Evolutionary conservation across 2,113 vertebrate species (phyloP).

Genomic region (Corvus moneduloides): DNA sequence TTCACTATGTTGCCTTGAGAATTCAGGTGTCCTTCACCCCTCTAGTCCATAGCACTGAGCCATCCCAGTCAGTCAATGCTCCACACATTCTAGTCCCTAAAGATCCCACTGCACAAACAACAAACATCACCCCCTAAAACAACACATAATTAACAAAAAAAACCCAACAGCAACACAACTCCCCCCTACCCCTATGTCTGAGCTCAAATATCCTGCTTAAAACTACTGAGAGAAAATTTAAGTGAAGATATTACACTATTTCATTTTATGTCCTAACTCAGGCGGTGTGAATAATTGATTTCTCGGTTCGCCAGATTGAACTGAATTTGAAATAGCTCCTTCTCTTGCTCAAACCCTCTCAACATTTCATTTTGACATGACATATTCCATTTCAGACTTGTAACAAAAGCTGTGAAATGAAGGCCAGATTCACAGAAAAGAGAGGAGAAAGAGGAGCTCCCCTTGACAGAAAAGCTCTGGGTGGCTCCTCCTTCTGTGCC

Average conservation of each 20-base stretch:
- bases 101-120: neutral
- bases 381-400: neutral
- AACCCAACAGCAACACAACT: neutral
- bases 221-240: neutral
- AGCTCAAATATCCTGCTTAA: neutral
- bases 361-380: slow-evolving; percentile 10
- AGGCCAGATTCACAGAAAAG: neutral
- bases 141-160: neutral
- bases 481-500: neutral
- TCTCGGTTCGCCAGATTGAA: neutral
- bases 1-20: neutral
- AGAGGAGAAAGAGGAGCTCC: neutral
- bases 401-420: slow-evolving; percentile 1
- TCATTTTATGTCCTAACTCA: neutral
- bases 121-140: neutral
- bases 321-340: slow-evolving; percentile 7
- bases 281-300: slow-evolving; percentile 25
- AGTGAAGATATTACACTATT: neutral
- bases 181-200: accelerated
- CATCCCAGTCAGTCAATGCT: neutral
- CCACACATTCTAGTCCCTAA: accelerated
- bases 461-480: neutral
- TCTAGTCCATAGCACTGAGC: neutral
- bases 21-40: neutral
- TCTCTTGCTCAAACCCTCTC: neutral